Evolutionary conservation across 2,113 vertebrate genomes (phyloP), one percentile per base, ranked within the genome.

Genomic region (Cercocebus atys): DNA sequence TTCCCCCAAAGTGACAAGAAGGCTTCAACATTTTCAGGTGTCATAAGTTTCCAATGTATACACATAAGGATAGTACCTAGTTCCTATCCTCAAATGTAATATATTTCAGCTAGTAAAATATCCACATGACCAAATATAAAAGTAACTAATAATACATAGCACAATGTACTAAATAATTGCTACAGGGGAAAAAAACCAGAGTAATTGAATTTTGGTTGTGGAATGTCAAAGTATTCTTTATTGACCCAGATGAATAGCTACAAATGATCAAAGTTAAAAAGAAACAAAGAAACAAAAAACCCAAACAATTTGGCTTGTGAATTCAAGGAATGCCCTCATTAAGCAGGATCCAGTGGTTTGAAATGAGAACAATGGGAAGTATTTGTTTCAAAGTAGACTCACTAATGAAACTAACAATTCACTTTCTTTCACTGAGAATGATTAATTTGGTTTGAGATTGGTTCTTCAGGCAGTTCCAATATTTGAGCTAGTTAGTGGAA

Each of bases 351-450:
- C 14, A 76, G 38, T 14, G 20, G 80, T 86, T 59, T 93, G 43
- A 72, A 90, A 43, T 68, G n/a, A 96, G 66, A 90, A 45, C 35
- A 32, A 27, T 55, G n/a, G 25, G 32, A 57, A 93, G 5, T 43
- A 38, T 57, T 87, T 73, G 52, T 84, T 95, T 97, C 68, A 47
- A 90, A 91, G 50, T 66, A 45, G 43, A 96, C 78, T 87, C 76
- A 17, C 81, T 79, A 90, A 95, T 78, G 3, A 95, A 81, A 86
- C 40, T 61, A 93, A 79, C n/a, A 83, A 82, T 30, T 86, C 8
- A 5, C 23, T 40, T 43, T 68, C 23, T 96, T 80, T 70, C 81
- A 90, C 32, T 76, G 73, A 57, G 61, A 81, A 75, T 20, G 17
- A 94, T 79, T 52, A n/a, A 55, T 86, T 86, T 86, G 30, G 2